phyloP scores from a whole-genome alignment of 2,888 invertebrate species.

The Eilema depressum region DNA sequence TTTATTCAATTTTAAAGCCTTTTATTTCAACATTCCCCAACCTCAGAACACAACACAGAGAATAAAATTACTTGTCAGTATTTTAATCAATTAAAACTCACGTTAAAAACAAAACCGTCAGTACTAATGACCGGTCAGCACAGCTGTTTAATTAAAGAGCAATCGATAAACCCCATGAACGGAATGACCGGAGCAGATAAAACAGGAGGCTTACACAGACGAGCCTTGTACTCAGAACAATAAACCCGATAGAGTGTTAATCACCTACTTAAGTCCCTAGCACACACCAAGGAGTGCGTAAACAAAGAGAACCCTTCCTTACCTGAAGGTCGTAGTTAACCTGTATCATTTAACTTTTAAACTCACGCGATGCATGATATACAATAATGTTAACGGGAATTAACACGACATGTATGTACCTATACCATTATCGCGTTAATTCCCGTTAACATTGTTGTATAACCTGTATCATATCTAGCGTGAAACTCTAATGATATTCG shows the following conservation, averaged over 20 bases:
- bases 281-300: not conserved
- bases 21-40: not conserved
- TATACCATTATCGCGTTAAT: too few relatives aligned
- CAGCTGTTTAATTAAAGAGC: slow-evolving; percentile 19
- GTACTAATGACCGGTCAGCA: slow-evolving; percentile 11
- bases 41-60: not conserved
- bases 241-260: slow-evolving; percentile 20
- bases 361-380: too few relatives aligned
- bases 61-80: not conserved
- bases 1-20: not conserved
- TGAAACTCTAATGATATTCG: not conserved
- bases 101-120: slow-evolving; percentile 15
- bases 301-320: not conserved
- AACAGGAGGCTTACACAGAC: slow-evolving; percentile 13
- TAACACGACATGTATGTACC: too few relatives aligned
- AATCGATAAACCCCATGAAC: slow-evolving; percentile 16
- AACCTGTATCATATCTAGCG: not conserved
- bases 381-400: too few relatives aligned
- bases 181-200: slow-evolving; percentile 15
- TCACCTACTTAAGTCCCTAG: slow-evolving; percentile 11
- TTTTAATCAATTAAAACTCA: slow-evolving; percentile 12
- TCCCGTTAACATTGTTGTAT: too few relatives aligned
- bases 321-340: not conserved
- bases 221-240: slow-evolving; percentile 18
- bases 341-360: too few relatives aligned